These are phyloP conservation scores for Torymus tubicola DNA, from an alignment of 2,888 invertebrate species.

Conservation along the genomic window DNA sequence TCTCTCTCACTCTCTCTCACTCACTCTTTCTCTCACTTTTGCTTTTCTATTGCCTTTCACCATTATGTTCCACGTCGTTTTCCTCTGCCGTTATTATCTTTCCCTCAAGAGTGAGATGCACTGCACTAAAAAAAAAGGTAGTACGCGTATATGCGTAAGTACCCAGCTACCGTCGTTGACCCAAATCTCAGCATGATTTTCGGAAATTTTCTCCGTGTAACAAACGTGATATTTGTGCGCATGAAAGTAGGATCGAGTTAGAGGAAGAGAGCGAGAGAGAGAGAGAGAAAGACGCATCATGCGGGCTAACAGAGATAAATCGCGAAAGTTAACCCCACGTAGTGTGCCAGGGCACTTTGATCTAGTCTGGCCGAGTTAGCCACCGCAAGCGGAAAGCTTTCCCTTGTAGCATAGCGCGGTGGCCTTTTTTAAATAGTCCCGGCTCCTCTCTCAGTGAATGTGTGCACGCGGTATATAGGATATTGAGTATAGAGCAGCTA, in stretches of 20 bases:
- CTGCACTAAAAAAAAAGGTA: too few species aligned
- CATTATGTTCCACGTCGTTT: neutral
- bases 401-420: conserved; percentile 2
- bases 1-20: conserved; percentile 21
- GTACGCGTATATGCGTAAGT: too few species aligned
- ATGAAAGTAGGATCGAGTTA: too few species aligned
- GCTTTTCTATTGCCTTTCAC: neutral
- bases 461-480: too few species aligned
- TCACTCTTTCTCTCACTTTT: conserved; percentile 18
- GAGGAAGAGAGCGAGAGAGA: neutral
- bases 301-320: conserved; percentile 46
- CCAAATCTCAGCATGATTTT: too few species aligned
- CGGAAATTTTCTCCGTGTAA: too few species aligned
- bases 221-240: too few species aligned
- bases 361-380: conserved; percentile 8
- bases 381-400: conserved; percentile 19
- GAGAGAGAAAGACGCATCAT: neutral
- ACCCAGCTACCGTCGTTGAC: too few species aligned
- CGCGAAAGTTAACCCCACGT: conserved; percentile 31
- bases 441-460: conserved; percentile 3
- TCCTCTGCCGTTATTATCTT: too few species aligned
- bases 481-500: too few species aligned
- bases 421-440: neutral
- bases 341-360: conserved; percentile 17
- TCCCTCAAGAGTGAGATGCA: too few species aligned